A percentile compares a stretch with the other conserved stretches of the same genome.
Conservation (phyloP, 1,140 invertebrate species). For the Formica exsecta region DNA sequence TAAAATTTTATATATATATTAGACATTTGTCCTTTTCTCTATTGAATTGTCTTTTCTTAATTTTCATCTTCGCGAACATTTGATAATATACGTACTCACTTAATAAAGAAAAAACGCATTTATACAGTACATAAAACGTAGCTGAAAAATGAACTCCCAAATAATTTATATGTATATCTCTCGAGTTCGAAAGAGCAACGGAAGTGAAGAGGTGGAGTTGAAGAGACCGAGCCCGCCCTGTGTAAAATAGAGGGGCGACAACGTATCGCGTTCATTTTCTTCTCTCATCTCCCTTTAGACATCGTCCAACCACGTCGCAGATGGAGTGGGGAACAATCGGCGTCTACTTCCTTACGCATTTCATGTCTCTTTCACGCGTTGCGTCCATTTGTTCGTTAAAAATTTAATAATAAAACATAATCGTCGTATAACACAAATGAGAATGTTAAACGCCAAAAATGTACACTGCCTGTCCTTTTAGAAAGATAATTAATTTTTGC, state of each 20-base stretch:
- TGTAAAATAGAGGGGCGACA: constrained; percentile 54
- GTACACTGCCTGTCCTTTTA: not conserved
- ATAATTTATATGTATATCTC: constrained; percentile 19
- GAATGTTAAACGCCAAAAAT: not conserved
- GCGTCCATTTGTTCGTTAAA: not conserved
- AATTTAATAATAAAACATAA: not conserved
- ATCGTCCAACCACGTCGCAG: constrained; percentile 4
- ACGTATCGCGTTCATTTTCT: constrained; percentile 64
- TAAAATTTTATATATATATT: not conserved
- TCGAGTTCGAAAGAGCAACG: constrained; percentile 3
- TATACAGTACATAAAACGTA: no score
- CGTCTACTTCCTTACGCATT: constrained; percentile 27
- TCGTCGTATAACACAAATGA: not conserved
- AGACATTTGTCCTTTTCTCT: not conserved
- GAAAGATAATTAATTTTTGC: not conserved
- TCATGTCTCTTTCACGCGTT: not conserved
- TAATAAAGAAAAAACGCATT: not conserved
- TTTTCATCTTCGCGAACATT: not conserved
- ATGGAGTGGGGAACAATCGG: constrained; percentile 45
- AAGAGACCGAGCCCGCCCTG: constrained; percentile 28
- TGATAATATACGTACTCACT: not conserved
- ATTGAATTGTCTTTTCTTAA: not conserved
- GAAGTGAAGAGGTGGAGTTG: constrained; percentile 64
- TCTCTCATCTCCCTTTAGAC: constrained; percentile 63
- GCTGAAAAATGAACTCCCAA: not conserved